phyloP scores from a whole-genome alignment of 2,888 invertebrate species.

The Agrotis exclamationis region DNA sequence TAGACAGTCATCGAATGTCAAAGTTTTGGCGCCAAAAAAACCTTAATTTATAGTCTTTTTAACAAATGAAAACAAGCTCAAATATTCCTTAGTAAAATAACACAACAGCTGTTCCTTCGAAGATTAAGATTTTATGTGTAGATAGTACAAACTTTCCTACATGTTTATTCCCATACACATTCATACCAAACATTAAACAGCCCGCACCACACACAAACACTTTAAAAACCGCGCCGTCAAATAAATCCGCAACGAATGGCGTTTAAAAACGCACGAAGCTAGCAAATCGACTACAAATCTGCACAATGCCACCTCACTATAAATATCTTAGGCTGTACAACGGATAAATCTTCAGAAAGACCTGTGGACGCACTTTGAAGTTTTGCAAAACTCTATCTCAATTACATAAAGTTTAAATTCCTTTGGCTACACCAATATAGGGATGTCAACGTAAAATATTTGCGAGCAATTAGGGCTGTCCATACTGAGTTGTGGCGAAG shows the following conservation, averaged over 20 bases:
- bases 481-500: constrained; percentile 77
- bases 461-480: constrained; percentile 79
- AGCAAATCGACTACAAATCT: constrained; percentile 81
- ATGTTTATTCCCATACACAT: not conserved
- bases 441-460: constrained; percentile 76
- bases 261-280: constrained; percentile 64
- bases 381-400: constrained; percentile 19
- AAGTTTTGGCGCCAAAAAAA: no score
- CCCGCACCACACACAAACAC: constrained; percentile 8
- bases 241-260: constrained; percentile 54
- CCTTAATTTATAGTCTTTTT: not conserved
- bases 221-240: constrained; percentile 28
- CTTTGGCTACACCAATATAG: constrained; percentile 12
- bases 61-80: not conserved
- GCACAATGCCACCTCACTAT: constrained; percentile 78
- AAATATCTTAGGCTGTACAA: constrained; percentile 77
- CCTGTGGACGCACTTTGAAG: constrained; percentile 40
- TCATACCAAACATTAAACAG: constrained; percentile 8
- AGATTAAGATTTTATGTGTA: no score
- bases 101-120: no score
- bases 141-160: not conserved
- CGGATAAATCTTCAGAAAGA: constrained; percentile 76
- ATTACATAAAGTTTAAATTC: constrained; percentile 29
- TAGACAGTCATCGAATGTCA: no score
- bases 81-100: not conserved